A percentile compares a stretch with the other conserved stretches of the same genome.
Conservation (phyloP, 2,888 invertebrate species). For the Drosophila mimica region DNA sequence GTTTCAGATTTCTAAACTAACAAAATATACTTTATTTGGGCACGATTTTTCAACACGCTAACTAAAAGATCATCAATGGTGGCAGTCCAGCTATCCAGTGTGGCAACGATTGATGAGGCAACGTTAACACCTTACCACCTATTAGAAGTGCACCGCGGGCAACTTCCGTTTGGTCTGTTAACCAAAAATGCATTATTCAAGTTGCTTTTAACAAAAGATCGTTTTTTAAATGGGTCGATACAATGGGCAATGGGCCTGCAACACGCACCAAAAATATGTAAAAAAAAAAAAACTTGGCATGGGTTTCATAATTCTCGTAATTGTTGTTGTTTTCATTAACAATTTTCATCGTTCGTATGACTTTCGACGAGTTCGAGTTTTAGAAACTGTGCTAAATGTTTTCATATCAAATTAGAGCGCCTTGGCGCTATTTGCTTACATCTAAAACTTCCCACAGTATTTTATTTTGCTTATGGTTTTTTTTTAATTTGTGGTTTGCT, state of each 20-base stretch:
- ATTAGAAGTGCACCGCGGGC: conserved; percentile 49
- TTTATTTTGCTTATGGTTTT: background rate
- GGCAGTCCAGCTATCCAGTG: conserved; percentile 3
- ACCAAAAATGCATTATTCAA: conserved; percentile 39
- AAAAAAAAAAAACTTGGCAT: conserved; percentile 62
- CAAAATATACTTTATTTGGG: background rate
- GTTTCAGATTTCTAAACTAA: background rate
- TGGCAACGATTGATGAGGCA: conserved; percentile 25
- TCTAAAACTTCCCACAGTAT: conserved; percentile 71
- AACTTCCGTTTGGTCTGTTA: conserved; percentile 60
- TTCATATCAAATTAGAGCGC: conserved; percentile 68
- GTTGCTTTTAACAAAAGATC: conserved; percentile 13
- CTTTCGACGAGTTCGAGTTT: conserved; percentile 52
- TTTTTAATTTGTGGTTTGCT: background rate
- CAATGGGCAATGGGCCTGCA: conserved; percentile 37
- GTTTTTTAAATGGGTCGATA: conserved; percentile 31
- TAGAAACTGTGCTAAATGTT: conserved; percentile 73
- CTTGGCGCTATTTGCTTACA: conserved; percentile 56
- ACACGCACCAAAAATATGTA: conserved; percentile 32
- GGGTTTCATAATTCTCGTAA: conserved; percentile 37
- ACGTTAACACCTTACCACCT: conserved; percentile 56
- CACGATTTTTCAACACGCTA: conserved; percentile 66
- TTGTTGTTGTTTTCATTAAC: conserved; percentile 49
- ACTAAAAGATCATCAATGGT: conserved; percentile 55
- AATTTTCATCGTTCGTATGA: conserved; percentile 57